These are phyloP conservation scores for Prochilodus magdalenae DNA, from an alignment of 2,113 vertebrate species.

Conservation along the genomic window DNA sequence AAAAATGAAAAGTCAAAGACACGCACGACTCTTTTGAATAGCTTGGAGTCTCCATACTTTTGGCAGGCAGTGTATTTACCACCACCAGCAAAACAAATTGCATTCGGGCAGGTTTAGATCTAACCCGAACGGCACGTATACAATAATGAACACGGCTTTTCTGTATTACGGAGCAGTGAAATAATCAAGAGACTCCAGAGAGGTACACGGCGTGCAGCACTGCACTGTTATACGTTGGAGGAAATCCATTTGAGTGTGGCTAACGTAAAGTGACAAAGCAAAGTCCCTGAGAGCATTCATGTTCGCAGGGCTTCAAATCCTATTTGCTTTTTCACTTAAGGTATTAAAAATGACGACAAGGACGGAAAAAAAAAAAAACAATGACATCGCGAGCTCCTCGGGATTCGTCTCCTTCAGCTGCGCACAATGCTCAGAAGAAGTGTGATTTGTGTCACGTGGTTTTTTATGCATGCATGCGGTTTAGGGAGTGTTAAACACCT, in stretches of 20 bases:
- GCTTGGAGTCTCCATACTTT: no score
- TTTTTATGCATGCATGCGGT: no score
- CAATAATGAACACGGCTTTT: neutral
- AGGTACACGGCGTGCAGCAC: slow-evolving; percentile 10
- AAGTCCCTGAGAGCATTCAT: slow-evolving; percentile 42
- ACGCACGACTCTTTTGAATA: no score
- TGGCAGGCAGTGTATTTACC: no score
- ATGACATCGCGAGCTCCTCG: slow-evolving; percentile 24
- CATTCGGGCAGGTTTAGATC: neutral
- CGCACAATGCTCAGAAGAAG: neutral
- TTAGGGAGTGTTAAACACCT: no score
- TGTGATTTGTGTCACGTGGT: neutral
- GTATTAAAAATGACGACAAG: slow-evolving; percentile 45
- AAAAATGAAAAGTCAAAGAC: no score
- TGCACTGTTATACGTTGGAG: slow-evolving; percentile 15
- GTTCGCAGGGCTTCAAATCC: slow-evolving; percentile 49
- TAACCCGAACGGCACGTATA: neutral
- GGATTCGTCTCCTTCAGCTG: slow-evolving; percentile 7
- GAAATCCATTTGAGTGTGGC: slow-evolving; percentile 46
- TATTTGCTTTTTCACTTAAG: slow-evolving; percentile 55
- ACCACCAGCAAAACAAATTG: no score
- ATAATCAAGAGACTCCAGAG: neutral
- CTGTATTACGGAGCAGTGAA: neutral
- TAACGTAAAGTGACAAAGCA: slow-evolving; percentile 56
- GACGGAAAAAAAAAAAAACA: slow-evolving; percentile 26